These are phyloP conservation scores for Hololepta plana DNA, from an alignment of 2,888 invertebrate genomes.

Conservation along the genomic window DNA sequence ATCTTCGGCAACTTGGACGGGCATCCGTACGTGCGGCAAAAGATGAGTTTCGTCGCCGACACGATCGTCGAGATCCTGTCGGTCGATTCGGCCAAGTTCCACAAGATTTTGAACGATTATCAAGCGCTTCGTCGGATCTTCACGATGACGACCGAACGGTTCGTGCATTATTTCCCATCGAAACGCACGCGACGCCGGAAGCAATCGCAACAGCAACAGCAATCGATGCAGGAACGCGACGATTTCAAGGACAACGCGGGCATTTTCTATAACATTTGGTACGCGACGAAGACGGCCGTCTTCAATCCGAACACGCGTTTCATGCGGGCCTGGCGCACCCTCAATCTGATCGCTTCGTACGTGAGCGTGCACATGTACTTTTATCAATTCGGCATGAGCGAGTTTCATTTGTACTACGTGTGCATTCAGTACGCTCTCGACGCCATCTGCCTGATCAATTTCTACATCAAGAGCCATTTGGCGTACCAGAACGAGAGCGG, in stretches of 20 bases:
- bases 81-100: slow-evolving; percentile 9
- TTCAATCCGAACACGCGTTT: slow-evolving; percentile 6
- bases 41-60: slow-evolving; percentile 10
- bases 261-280: too few relatives aligned
- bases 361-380: slow-evolving; percentile 9
- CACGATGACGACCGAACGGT: too few relatives aligned
- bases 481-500: slow-evolving; percentile 10
- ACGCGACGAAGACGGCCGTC: slow-evolving; percentile 1
- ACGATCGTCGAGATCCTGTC: slow-evolving; percentile 9
- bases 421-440: slow-evolving; percentile 9
- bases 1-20: slow-evolving; percentile 13
- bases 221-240: too few relatives aligned
- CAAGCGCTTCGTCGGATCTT: too few relatives aligned
- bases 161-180: too few relatives aligned
- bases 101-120: slow-evolving; percentile 9
- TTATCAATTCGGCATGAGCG: slow-evolving; percentile 10
- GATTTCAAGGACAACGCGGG: too few relatives aligned
- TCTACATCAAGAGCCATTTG: slow-evolving; percentile 8
- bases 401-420: slow-evolving; percentile 7
- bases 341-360: slow-evolving; percentile 8
- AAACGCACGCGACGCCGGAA: too few relatives aligned
- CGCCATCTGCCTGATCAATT: slow-evolving; percentile 8
- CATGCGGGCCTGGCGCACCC: slow-evolving; percentile 6
- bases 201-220: too few relatives aligned
- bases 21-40: slow-evolving; percentile 6